These are phyloP conservation scores for Terrapene triunguis DNA, from an alignment of 2,113 vertebrate species.

Conservation along the genomic window DNA sequence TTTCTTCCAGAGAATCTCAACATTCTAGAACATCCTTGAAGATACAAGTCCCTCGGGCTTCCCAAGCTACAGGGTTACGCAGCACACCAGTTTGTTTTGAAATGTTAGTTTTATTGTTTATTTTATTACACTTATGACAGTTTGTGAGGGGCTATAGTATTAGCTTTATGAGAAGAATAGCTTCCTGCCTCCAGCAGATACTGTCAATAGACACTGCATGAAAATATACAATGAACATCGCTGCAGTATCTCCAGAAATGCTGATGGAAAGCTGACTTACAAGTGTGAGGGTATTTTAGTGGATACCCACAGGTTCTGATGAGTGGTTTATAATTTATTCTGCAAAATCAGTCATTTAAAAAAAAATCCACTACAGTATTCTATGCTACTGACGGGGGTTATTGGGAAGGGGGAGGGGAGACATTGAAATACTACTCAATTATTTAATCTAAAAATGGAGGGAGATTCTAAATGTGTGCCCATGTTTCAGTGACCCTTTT, in stretches of 20 bases:
- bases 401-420: not conserved
- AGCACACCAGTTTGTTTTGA: constrained; percentile 3
- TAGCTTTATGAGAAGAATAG: not conserved
- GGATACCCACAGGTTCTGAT: not conserved
- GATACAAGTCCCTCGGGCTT: not conserved
- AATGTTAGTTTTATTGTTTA: not conserved
- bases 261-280: constrained; percentile 5
- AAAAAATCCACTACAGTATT: not conserved
- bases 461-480: not conserved
- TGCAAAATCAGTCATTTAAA: not conserved
- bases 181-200: constrained; percentile 3
- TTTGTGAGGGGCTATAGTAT: not conserved
- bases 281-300: not conserved
- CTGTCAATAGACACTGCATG: not conserved
- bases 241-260: not conserved
- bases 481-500: not conserved
- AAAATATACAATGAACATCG: constrained; percentile 31
- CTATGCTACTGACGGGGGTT: not conserved
- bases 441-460: not conserved
- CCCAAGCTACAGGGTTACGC: not conserved
- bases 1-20: not conserved
- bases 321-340: constrained; percentile 23
- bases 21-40: not conserved
- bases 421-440: not conserved
- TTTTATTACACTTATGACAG: constrained; percentile 15